Evolutionary conservation across 2,797 vertebrate species (phyloP).

Genomic region (Enteromius anoplus): DNA sequence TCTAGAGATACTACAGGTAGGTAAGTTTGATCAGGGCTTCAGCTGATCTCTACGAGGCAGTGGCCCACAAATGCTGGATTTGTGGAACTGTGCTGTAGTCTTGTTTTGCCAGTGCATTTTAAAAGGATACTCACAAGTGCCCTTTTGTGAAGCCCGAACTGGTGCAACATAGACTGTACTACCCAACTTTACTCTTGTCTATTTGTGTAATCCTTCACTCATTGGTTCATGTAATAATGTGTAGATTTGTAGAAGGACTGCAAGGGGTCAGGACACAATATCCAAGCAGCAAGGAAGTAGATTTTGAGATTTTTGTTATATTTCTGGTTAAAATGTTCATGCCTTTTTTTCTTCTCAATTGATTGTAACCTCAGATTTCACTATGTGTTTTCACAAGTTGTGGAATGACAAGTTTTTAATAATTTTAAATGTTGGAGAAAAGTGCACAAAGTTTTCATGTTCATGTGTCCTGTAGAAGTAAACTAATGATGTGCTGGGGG

Average conservation of each 20-base stretch:
- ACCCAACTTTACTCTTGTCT: not conserved
- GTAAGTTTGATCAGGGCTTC: not conserved
- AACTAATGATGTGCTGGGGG: not conserved
- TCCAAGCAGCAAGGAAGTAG: not conserved
- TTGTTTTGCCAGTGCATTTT: not conserved
- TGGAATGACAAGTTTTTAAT: not conserved
- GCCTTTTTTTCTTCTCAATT: not conserved
- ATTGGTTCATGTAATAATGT: not conserved
- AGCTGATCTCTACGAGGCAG: not conserved
- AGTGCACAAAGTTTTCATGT: not conserved
- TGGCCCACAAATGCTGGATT: not conserved
- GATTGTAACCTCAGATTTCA: not conserved
- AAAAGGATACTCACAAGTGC: not conserved
- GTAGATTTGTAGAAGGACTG: not conserved
- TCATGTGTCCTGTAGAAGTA: not conserved
- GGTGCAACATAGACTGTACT: not conserved
- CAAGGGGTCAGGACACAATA: too few relatives aligned
- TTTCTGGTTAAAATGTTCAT: not conserved
- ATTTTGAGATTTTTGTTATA: not conserved
- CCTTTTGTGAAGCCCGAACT: conserved; percentile 6
- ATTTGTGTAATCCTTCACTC: not conserved
- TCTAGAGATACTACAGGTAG: not conserved
- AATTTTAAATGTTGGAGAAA: not conserved
- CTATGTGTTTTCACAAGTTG: not conserved
- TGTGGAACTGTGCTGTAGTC: not conserved